Evolutionary conservation across 37 sponge, comb jelly and placozoan genomes (phyloP).

Genomic region (Tethya wilhelma): DNA sequence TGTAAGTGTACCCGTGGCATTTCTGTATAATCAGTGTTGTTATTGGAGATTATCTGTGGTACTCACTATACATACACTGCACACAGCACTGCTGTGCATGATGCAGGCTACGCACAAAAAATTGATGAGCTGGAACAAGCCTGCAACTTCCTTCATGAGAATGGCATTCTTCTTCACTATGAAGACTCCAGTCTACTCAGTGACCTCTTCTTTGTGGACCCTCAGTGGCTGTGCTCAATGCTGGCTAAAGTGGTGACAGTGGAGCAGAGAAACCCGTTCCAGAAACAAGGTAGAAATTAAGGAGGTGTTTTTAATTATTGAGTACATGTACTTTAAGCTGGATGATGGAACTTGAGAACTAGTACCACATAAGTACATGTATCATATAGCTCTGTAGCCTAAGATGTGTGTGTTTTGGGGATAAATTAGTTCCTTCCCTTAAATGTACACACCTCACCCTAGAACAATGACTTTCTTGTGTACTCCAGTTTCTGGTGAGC

Average conservation of each 20-base stretch:
- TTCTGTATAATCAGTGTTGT: not conserved
- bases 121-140: conserved; percentile 73
- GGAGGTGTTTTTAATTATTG: not conserved
- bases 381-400: too few relatives aligned
- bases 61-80: too few relatives aligned
- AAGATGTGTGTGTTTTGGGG: not conserved
- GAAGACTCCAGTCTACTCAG: conserved; percentile 42
- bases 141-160: conserved; percentile 76
- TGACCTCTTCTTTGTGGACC: conserved; percentile 84
- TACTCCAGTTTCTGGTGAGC: too few relatives aligned
- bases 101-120: not conserved
- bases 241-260: conserved; percentile 70
- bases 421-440: too few relatives aligned
- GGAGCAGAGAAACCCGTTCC: conserved; percentile 44
- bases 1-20: conserved; percentile 24
- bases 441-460: too few relatives aligned
- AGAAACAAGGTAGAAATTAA: conserved; percentile 54
- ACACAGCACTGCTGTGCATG: not conserved
- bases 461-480: too few relatives aligned
- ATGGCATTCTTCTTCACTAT: conserved; percentile 85
- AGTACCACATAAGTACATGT: not conserved
- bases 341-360: not conserved
- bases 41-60: too few relatives aligned
- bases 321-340: not conserved
- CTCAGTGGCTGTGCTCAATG: conserved; percentile 85